phyloP scores from a whole-genome alignment of 2,888 invertebrate genomes.

The Stramonita haemastoma region DNA sequence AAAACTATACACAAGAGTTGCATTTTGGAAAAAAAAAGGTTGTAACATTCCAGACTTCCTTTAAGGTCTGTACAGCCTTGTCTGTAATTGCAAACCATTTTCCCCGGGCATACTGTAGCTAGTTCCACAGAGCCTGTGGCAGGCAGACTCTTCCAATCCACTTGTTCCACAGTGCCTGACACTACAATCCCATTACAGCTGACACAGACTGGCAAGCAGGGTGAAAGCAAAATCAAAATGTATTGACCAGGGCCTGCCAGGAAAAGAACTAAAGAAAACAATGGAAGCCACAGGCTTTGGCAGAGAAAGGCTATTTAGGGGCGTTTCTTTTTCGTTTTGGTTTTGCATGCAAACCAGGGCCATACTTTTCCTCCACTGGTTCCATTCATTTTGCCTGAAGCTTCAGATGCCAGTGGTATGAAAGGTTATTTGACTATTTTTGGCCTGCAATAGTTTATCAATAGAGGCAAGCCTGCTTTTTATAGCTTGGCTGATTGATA shows the following conservation, averaged over 20 bases:
- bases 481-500: not conserved
- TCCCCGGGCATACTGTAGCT: too few relatives aligned
- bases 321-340: not conserved
- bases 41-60: too few relatives aligned
- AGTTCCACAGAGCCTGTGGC: too few relatives aligned
- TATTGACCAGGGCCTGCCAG: slow-evolving; percentile 43
- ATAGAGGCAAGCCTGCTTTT: slow-evolving; percentile 24
- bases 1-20: too few relatives aligned
- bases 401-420: not conserved
- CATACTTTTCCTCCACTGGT: not conserved
- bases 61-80: too few relatives aligned
- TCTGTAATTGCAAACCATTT: too few relatives aligned
- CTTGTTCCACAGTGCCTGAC: slow-evolving; percentile 40
- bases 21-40: too few relatives aligned
- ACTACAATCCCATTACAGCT: slow-evolving; percentile 49
- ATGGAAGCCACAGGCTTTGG: slow-evolving; percentile 34
- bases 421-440: slow-evolving; percentile 41
- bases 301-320: slow-evolving; percentile 37
- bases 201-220: slow-evolving; percentile 43
- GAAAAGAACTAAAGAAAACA: slow-evolving; percentile 23
- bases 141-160: slow-evolving; percentile 30
- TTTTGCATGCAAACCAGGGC: not conserved
- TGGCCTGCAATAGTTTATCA: slow-evolving; percentile 34
- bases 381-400: not conserved
- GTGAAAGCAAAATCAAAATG: slow-evolving; percentile 46